These are phyloP conservation scores for Drosophila incognita DNA, from an alignment of 2,888 invertebrate genomes.

Conservation along the genomic window DNA sequence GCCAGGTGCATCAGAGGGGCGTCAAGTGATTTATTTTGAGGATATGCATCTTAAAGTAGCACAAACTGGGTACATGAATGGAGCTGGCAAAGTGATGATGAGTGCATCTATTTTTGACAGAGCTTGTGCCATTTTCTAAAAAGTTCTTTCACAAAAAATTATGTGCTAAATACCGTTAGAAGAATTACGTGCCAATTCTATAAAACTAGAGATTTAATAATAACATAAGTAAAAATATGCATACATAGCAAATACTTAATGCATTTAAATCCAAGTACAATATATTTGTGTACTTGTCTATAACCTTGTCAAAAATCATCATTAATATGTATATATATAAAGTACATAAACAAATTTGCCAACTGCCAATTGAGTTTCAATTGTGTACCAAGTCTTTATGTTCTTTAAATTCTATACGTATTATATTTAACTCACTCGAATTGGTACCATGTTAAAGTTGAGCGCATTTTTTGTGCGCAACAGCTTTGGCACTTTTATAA, in stretches of 20 bases:
- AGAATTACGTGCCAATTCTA: neutral
- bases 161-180: neutral
- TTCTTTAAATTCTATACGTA: neutral
- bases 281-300: neutral
- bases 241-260: neutral
- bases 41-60: slow-evolving; percentile 24
- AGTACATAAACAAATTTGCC: slow-evolving; percentile 8
- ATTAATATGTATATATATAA: neutral
- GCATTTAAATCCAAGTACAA: slow-evolving; percentile 8
- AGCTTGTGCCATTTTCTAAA: slow-evolving; percentile 40
- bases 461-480: slow-evolving; percentile 33
- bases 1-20: slow-evolving; percentile 28
- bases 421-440: slow-evolving; percentile 41
- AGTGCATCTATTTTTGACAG: slow-evolving; percentile 39
- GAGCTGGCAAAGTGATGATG: slow-evolving; percentile 14
- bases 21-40: slow-evolving; percentile 35
- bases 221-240: neutral
- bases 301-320: slow-evolving; percentile 24
- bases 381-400: slow-evolving; percentile 21
- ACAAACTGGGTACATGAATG: slow-evolving; percentile 48
- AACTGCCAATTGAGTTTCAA: slow-evolving; percentile 30
- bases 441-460: slow-evolving; percentile 39
- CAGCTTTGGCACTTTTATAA: slow-evolving; percentile 31
- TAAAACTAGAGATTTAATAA: neutral
- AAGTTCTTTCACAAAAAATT: slow-evolving; percentile 2